Evolutionary conservation across 2,888 invertebrate species (phyloP).

Genomic region (Hyalella azteca): DNA sequence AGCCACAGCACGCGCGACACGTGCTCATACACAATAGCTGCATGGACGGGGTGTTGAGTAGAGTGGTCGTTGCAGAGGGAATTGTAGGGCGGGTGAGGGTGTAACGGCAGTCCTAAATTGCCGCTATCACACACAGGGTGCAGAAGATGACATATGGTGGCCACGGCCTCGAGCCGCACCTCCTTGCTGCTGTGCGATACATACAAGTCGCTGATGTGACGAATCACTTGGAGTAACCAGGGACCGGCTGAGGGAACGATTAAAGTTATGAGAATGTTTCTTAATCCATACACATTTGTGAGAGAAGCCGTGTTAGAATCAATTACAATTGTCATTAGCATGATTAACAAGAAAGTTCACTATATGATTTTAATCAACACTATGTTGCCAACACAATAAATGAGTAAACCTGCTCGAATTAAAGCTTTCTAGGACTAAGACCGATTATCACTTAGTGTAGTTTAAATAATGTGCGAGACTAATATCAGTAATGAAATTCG

Average conservation of each 20-base stretch:
- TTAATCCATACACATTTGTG: no score
- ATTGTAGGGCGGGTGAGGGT: conserved; percentile 42
- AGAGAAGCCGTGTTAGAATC: no score
- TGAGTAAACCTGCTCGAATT: no score
- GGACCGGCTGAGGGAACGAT: conserved; percentile 73
- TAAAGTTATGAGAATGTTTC: no score
- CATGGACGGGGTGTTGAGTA: conserved; percentile 43
- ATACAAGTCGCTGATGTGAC: conserved; percentile 90
- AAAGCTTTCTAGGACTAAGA: no score
- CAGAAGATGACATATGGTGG: conserved; percentile 88
- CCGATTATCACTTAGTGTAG: no score
- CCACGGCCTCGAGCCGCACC: conserved; percentile 90
- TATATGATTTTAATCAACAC: no score
- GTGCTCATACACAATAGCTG: conserved; percentile 82
- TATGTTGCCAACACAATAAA: no score
- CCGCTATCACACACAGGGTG: conserved; percentile 67
- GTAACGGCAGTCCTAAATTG: conserved; percentile 40
- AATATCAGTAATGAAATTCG: no score
- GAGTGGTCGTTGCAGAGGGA: conserved; percentile 64
- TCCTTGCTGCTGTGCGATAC: conserved; percentile 89
- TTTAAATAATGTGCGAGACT: no score
- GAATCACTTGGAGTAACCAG: conserved; percentile 88
- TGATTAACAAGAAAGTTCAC: no score
- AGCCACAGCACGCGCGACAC: conserved; percentile 88
- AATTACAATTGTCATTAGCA: no score